Conservation (phyloP, 1,140 invertebrate species). For the Drosophila parabipectinata region DNA sequence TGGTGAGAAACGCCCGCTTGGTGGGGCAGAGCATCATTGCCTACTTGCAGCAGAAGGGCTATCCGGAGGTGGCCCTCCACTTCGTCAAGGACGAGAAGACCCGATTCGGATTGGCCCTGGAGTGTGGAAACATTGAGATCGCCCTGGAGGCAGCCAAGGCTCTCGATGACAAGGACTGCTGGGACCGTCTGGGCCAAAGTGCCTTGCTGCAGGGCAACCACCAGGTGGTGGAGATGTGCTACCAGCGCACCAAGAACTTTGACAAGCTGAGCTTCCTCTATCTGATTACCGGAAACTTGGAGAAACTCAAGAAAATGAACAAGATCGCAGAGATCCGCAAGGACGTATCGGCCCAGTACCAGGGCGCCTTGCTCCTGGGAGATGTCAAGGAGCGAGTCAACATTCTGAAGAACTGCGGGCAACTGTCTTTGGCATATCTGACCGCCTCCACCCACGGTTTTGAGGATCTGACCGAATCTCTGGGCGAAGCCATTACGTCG, state of each 20-base stretch:
- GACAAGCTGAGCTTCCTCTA: conserved; percentile 99
- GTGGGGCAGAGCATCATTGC: conserved; percentile 99
- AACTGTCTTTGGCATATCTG: conserved; percentile 93
- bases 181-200: conserved; percentile 98
- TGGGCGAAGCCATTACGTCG: conserved; percentile 88
- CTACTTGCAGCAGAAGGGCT: conserved; percentile 99
- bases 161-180: conserved; percentile 96
- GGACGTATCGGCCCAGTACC: conserved; percentile 98
- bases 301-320: conserved; percentile 99
- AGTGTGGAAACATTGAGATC: conserved; percentile 99
- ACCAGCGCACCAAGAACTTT: conserved; percentile 99
- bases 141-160: conserved; percentile 96
- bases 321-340: conserved; percentile 99
- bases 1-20: conserved; percentile 98
- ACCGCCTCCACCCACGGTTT: conserved; percentile 98
- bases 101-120: conserved; percentile 96
- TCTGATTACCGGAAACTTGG: conserved; percentile 98
- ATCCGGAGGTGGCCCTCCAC: conserved; percentile 99
- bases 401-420: conserved; percentile 92
- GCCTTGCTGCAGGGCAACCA: conserved; percentile 97
- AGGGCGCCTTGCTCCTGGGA: conserved; percentile 95
- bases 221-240: conserved; percentile 99
- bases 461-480: conserved; percentile 89
- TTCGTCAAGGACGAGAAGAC: conserved; percentile 99
- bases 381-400: conserved; percentile 96